Conservation (phyloP, 2,113 vertebrate species). For the Trogon surrucura region DNA sequence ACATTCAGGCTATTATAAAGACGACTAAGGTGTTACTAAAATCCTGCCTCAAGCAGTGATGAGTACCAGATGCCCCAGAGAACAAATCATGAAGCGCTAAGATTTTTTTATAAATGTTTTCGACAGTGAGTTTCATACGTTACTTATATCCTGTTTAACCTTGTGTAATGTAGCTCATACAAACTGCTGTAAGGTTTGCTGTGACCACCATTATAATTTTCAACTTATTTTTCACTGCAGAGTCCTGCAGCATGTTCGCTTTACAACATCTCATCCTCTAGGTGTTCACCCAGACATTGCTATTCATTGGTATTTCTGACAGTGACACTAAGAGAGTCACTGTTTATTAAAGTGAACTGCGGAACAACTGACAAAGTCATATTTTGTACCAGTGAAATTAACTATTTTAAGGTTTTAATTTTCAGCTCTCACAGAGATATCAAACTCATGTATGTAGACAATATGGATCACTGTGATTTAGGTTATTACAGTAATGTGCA, state of each 20-base stretch:
- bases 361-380: background rate
- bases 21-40: background rate
- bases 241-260: background rate
- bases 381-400: background rate
- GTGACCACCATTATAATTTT: background rate
- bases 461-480: background rate
- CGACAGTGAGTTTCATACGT: background rate
- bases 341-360: background rate
- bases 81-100: background rate
- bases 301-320: background rate
- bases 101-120: background rate
- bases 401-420: background rate
- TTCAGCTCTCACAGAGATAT: background rate
- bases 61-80: background rate
- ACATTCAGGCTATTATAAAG: background rate
- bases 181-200: background rate
- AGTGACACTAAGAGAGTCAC: background rate
- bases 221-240: background rate
- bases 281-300: background rate
- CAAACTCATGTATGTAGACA: background rate
- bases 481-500: background rate
- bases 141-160: background rate
- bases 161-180: background rate
- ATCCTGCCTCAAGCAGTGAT: background rate
- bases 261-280: background rate